A percentile compares a stretch with the other conserved stretches of the same genome.
Evolutionary conservation across 2,113 vertebrate genomes (phyloP).

Genomic region (Elephantulus edwardii): DNA sequence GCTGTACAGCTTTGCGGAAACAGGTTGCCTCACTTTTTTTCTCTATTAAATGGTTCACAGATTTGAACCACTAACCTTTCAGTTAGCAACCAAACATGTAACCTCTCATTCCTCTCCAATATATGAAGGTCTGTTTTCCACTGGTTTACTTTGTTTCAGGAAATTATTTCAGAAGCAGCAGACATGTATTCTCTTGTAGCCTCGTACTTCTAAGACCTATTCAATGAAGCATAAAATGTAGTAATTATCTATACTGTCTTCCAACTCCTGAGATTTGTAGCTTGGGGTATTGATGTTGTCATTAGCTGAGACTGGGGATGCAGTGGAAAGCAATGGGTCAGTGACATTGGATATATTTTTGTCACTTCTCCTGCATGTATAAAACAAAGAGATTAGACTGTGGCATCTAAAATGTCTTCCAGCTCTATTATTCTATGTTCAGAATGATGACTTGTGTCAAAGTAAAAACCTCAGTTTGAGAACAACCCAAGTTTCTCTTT

Average conservation of each 20-base stretch:
- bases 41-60: background rate
- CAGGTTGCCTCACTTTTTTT: background rate
- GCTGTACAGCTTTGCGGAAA: no score
- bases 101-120: background rate
- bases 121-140: background rate
- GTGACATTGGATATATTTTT: background rate
- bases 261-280: background rate
- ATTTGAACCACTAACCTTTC: background rate
- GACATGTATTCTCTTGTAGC: background rate
- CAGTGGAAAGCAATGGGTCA: background rate
- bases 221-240: background rate
- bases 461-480: background rate
- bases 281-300: background rate
- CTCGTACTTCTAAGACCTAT: background rate
- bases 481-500: background rate
- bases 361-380: background rate
- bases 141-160: background rate
- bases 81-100: no score
- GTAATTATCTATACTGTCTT: background rate
- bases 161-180: background rate
- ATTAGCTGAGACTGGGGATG: background rate
- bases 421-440: background rate
- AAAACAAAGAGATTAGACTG: background rate
- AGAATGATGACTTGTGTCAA: background rate
- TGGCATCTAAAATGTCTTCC: background rate